These are phyloP conservation scores for Paraescarpia echinospica DNA, from an alignment of 1,140 invertebrate species.

Conservation along the genomic window DNA sequence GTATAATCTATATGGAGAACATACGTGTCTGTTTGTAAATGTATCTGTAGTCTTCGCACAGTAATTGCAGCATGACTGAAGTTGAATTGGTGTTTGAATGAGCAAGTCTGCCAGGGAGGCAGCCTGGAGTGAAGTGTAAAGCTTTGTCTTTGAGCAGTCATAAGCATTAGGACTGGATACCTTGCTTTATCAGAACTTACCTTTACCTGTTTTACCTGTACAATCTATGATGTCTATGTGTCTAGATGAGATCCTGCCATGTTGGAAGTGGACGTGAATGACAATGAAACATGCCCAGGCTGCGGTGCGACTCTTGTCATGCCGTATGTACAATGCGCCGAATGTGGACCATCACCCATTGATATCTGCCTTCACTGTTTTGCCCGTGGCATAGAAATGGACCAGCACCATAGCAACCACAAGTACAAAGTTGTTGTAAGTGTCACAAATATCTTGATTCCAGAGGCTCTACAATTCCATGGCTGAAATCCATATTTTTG, in stretches of 20 bases:
- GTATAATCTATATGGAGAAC: too few species aligned
- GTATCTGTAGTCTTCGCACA: too few species aligned
- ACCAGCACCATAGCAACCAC: slow-evolving; percentile 73
- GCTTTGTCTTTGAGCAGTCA: too few species aligned
- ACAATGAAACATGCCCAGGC: slow-evolving; percentile 31
- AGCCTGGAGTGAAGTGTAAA: background rate
- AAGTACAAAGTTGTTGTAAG: slow-evolving; percentile 66
- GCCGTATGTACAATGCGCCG: slow-evolving; percentile 75
- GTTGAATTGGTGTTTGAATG: too few species aligned
- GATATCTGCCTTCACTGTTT: slow-evolving; percentile 76
- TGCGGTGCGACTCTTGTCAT: slow-evolving; percentile 52
- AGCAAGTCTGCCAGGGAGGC: background rate
- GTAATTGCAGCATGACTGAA: too few species aligned
- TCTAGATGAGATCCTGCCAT: background rate
- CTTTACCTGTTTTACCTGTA: background rate
- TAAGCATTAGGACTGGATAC: too few species aligned
- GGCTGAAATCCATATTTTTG: too few species aligned
- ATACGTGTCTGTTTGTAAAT: too few species aligned
- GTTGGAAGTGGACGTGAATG: background rate
- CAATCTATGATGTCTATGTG: background rate
- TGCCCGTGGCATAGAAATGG: slow-evolving; percentile 70
- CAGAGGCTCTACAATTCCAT: too few species aligned
- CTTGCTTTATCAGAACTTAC: background rate
- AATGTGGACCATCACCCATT: slow-evolving; percentile 62
- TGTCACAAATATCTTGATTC: slow-evolving; percentile 45